Evolutionary conservation across 2,888 invertebrate species (phyloP), one percentile per base, ranked within the genome.

Genomic region (Podabrus alpinus): DNA sequence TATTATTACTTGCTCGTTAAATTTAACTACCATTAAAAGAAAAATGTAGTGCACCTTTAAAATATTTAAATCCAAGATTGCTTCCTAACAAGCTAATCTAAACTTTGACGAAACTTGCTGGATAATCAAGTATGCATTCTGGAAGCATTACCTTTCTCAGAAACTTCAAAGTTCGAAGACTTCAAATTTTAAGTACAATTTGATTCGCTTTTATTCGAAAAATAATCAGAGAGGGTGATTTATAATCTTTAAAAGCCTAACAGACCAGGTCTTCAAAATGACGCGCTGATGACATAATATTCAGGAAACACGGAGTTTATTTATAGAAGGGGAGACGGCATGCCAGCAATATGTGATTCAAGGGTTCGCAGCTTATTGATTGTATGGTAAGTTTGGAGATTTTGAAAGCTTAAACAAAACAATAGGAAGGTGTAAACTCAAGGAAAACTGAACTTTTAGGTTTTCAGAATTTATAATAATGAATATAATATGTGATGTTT

Each of bases 291-390:
- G 73, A 69, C 67, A 70, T 61, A 64, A 70, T 25, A 68, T 75
- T 75, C 59, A 59, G 75, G 75, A 75, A 75, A 72, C 75, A 75
- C 74, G 68, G 68, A 64, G 69, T 75, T 75, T 75, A 75, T 75
- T 75, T 75, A 68, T 75, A 75, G 75, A 68, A 75, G 69, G 68
- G 71, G 64, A 62, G 70, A 71, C 71, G 69, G 75, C 69, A 71
- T 75, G 75, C 66, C 71, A 66, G 72, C 25, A 72, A 72, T 66
- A 71, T 74, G 71, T 69, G 69, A 75, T 75, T 72, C 75, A 75
- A 72, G 71, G 75, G 75, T 71, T 69, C 66, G 64, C 61, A 71
- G 69, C 66, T 66, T 75, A 75, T 75, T 70, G 75, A 75, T 75
- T 71, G 19, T 29, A 66, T 67, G 69, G 72, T 25, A 66, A 66